Evolutionary conservation across 2,888 invertebrate species (phyloP).

Genomic region (Erpobdella octoculata): DNA sequence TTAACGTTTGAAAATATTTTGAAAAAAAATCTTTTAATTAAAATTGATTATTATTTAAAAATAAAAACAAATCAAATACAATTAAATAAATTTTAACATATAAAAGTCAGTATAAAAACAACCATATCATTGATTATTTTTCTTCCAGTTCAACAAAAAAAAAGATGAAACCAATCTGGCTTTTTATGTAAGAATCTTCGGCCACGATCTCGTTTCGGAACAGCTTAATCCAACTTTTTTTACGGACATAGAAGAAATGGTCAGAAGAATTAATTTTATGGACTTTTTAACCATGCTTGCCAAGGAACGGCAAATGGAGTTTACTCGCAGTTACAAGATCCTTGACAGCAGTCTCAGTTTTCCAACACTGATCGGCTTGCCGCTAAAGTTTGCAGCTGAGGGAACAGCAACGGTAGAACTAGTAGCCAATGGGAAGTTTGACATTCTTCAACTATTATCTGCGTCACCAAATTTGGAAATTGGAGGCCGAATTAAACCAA

Average conservation of each 20-base stretch:
- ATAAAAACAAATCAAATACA: no score
- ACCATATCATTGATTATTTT: no score
- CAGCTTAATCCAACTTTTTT: conserved; percentile 54
- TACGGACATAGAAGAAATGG: conserved; percentile 35
- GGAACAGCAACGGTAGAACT: conserved; percentile 78
- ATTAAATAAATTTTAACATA: no score
- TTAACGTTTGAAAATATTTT: no score
- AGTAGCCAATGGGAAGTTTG: conserved; percentile 71
- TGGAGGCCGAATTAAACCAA: conserved; percentile 70
- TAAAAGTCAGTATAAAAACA: no score
- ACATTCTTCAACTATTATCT: conserved; percentile 58
- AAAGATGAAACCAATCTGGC: conserved; percentile 47
- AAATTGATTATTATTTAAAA: no score
- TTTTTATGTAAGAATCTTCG: conserved; percentile 74
- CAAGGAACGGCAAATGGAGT: conserved; percentile 67
- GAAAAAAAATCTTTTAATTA: no score
- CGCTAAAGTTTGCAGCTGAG: conserved; percentile 72
- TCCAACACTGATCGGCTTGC: conserved; percentile 75
- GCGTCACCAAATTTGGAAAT: conserved; percentile 62
- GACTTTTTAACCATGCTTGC: conserved; percentile 57
- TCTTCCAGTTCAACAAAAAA: conserved; percentile 4
- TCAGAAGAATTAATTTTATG: conserved; percentile 51
- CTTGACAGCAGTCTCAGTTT: conserved; percentile 77
- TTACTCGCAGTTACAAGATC: conserved; percentile 67
- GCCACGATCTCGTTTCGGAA: conserved; percentile 64